Percentiles rank a stretch among this genome's conserved stretches.
These are phyloP conservation scores for Isaurus tuberculatus DNA, from an alignment of 92 coral and sea anemone species.

Conservation along the genomic window DNA sequence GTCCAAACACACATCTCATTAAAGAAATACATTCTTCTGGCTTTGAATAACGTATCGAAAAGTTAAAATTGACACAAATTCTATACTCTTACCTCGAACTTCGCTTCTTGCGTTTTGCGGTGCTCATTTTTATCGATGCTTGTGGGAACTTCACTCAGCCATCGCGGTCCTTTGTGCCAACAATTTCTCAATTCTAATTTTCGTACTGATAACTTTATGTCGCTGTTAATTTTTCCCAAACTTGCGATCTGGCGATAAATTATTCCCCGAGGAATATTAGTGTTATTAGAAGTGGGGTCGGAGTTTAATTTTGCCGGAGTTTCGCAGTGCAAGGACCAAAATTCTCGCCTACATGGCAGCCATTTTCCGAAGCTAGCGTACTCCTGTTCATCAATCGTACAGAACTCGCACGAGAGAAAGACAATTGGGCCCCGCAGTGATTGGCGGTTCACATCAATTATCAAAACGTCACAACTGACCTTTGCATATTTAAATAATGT, in stretches of 20 bases:
- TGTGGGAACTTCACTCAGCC: constrained; percentile 52
- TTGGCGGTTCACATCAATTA: constrained; percentile 72
- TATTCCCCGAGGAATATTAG: constrained; percentile 23
- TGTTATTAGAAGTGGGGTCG: constrained; percentile 17
- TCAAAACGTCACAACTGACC: constrained; percentile 82
- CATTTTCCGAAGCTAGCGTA: constrained; percentile 36
- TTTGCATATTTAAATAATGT: constrained; percentile 75
- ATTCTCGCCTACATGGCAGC: constrained; percentile 31
- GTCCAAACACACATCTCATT: constrained; percentile 29
- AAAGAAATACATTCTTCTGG: constrained; percentile 17
- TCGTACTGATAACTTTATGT: constrained; percentile 39
- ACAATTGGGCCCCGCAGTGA: constrained; percentile 78
- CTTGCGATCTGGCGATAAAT: constrained; percentile 24
- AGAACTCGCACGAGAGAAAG: constrained; percentile 62
- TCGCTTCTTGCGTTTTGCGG: constrained; percentile 90
- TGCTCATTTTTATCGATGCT: constrained; percentile 72
- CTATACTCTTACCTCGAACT: constrained; percentile 79
- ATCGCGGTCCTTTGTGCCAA: constrained; percentile 41
- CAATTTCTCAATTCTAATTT: constrained; percentile 35
- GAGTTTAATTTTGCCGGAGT: background rate
- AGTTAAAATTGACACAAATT: background rate
- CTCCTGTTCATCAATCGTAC: constrained; percentile 60
- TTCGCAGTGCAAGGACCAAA: constrained; percentile 21
- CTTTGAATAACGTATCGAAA: background rate
- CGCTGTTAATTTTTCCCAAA: constrained; percentile 25